A percentile compares a stretch with the other conserved stretches of the same genome.
These are phyloP conservation scores for Syngnathus acus DNA, from an alignment of 2,797 vertebrate species.

Conservation along the genomic window DNA sequence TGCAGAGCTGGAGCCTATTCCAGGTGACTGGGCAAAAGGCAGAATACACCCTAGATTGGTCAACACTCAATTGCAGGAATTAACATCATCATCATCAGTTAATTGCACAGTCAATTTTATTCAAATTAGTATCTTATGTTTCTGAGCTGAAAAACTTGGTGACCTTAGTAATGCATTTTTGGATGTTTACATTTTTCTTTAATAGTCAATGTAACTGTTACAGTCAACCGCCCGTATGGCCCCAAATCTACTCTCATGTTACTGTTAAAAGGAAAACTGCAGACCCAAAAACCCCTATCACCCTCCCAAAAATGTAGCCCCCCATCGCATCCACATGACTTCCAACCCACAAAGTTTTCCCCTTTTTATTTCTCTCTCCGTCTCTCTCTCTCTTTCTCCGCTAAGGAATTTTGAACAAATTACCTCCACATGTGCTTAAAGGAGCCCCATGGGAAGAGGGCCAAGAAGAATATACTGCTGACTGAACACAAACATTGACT, in stretches of 20 bases:
- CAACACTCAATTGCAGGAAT: too few species aligned
- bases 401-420: slow-evolving; percentile 60
- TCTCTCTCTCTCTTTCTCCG: slow-evolving; percentile 27
- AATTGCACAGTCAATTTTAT: too few species aligned
- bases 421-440: slow-evolving; percentile 63
- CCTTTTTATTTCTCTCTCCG: too few species aligned
- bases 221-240: slow-evolving; percentile 7
- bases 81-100: too few species aligned
- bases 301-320: slow-evolving; percentile 14
- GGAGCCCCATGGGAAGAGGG: slow-evolving; percentile 52
- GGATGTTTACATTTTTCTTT: slow-evolving; percentile 1
- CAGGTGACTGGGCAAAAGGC: too few species aligned
- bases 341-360: slow-evolving; percentile 26
- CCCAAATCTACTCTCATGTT: slow-evolving; percentile 11
- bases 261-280: slow-evolving; percentile 18
- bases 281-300: slow-evolving; percentile 11
- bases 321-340: slow-evolving; percentile 35
- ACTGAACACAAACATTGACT: slow-evolving; percentile 62
- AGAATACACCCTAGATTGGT: too few species aligned
- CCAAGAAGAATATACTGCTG: slow-evolving; percentile 60
- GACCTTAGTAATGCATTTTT: not conserved
- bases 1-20: too few species aligned
- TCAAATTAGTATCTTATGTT: too few species aligned
- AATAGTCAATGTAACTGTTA: slow-evolving; percentile 3
- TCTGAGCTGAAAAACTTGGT: too few species aligned